A percentile compares a stretch with the other conserved stretches of the same genome.
These are phyloP conservation scores for Drosophila kanekoi DNA, from an alignment of 2,888 invertebrate species.

Conservation along the genomic window DNA sequence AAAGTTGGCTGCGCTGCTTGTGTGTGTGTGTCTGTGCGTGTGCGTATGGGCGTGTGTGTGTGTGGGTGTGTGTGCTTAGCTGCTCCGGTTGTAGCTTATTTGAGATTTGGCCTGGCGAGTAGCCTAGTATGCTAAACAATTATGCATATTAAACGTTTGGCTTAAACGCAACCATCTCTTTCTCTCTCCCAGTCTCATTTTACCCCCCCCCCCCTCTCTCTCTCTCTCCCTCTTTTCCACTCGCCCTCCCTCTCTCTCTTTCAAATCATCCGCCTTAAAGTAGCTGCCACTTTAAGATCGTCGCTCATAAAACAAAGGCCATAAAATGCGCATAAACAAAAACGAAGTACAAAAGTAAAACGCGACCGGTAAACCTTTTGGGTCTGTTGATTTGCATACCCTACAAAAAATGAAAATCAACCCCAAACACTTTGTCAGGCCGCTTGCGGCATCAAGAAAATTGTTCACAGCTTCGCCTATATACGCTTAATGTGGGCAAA, in stretches of 20 bases:
- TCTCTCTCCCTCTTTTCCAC: not conserved
- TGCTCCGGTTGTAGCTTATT: constrained; percentile 52
- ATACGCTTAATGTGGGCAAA: no score
- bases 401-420: constrained; percentile 4
- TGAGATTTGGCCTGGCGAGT: constrained; percentile 44
- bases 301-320: constrained; percentile 53
- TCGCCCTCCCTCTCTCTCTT: not conserved
- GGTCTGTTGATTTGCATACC: constrained; percentile 32
- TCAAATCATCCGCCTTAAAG: constrained; percentile 27
- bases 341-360: constrained; percentile 19
- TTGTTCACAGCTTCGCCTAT: not conserved
- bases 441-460: not conserved
- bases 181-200: not conserved
- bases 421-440: not conserved
- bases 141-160: constrained; percentile 66
- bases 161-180: constrained; percentile 18
- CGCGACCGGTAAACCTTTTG: constrained; percentile 36
- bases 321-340: constrained; percentile 55
- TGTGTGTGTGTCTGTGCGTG: constrained; percentile 15
- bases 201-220: not conserved
- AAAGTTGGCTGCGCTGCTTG: constrained; percentile 56
- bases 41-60: constrained; percentile 5
- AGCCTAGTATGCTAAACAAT: constrained; percentile 58
- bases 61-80: constrained; percentile 10
- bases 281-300: constrained; percentile 40